A percentile compares a stretch with the other conserved stretches of the same genome.
phyloP scores from a whole-genome alignment of 1,140 invertebrate species.

The Drosophila lacteicornis region DNA sequence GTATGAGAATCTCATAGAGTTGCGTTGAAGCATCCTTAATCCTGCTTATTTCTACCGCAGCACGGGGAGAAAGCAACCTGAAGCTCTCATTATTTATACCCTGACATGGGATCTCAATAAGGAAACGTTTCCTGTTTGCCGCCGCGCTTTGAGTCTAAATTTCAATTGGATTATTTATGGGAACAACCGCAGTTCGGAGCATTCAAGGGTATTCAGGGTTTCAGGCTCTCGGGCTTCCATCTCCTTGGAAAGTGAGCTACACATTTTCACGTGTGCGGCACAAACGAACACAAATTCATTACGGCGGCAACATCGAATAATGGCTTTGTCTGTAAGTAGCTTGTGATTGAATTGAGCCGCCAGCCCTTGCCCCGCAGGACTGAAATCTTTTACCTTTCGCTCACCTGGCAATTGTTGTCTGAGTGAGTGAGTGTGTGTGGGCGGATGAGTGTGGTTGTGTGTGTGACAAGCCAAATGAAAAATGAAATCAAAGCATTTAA shows the following conservation, averaged over 20 bases:
- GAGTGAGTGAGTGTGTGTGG: conserved; percentile 6
- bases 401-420: conserved; percentile 53
- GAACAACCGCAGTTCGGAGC: conserved; percentile 22
- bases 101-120: conserved; percentile 37
- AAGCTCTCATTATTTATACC: conserved; percentile 45
- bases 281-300: conserved; percentile 66
- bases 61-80: conserved; percentile 10
- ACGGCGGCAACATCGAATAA: conserved; percentile 66
- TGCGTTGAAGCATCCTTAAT: conserved; percentile 73
- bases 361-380: conserved; percentile 40
- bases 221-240: too few species aligned
- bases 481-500: conserved; percentile 83
- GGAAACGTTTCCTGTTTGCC: conserved; percentile 24
- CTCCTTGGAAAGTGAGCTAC: conserved; percentile 9
- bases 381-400: conserved; percentile 51
- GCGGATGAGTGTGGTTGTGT: conserved; percentile 2
- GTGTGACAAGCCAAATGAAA: conserved; percentile 67
- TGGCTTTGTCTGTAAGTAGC: conserved; percentile 79
- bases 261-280: conserved; percentile 60
- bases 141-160: conserved; percentile 23
- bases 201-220: conserved; percentile 12
- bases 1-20: conserved; percentile 66
- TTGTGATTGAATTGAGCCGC: conserved; percentile 80
- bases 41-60: conserved; percentile 73
- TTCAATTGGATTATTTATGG: conserved; percentile 57